Base-by-base conservation (phyloP, 2,797 vertebrate species). In the Lemur catta region DNA sequence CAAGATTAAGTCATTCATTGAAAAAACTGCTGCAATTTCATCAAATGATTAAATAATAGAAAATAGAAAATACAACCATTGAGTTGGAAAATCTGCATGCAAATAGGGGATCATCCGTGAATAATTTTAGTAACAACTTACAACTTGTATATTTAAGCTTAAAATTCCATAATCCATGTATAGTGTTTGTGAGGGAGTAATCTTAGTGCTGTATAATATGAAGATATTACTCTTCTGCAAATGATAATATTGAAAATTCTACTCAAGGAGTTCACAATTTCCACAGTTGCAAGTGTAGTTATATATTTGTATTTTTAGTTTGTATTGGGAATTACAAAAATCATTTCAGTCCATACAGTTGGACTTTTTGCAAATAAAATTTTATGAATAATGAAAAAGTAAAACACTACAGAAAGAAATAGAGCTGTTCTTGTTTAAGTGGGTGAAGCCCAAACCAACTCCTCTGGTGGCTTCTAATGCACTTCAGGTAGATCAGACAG, bases 351-450 rank as follows among this genome's bases (percentile, higher is more conserved):
- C 88, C 79, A 76, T 84, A 55, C 17, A 69, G 22, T 48, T 81
- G 9, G 9, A 79, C 33, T 61, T 78, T 72, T 69, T 80, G 12
- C 14, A 88, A 63, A 84, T 75, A 87, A 35, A 85, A 78, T 89
- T 50, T 88, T 92, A 74, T 50, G 20, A 81, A 48, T 79, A 72
- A 41, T 67, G 15, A 33, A 84, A 59, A 96, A 57, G 30, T 28
- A 46, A 79, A 95, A 59, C 1, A 46, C 41, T 41, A 52, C 2
- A 46, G 30, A 87, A 80, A 26, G 50, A 97, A 91, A 55, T 78
- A 14, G 30, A 76, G 6, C 11, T 61, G 1, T 72, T 61, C 2
- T 35, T 82, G 69, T 61, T 61, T 43, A 65, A 80, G 28, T 24
- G 11, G 2, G 18, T 1, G 10, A 92, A 93, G 2, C 0, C 15